Conservation (phyloP, 2,113 vertebrate species). For the Rhagologus leucostigma region DNA sequence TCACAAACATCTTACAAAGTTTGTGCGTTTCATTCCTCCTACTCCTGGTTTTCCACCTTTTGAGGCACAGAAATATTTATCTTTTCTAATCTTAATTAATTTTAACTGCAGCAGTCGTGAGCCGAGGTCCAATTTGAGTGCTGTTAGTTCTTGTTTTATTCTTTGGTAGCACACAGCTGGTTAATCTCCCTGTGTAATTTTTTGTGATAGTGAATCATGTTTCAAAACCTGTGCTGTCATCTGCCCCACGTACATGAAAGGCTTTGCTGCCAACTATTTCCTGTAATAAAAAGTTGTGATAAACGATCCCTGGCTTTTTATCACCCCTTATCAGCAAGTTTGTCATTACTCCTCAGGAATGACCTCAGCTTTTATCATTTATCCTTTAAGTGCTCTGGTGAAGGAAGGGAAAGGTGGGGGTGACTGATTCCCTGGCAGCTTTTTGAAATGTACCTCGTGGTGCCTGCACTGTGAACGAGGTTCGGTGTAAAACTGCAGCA, state of each 20-base stretch:
- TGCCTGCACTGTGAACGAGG: not conserved
- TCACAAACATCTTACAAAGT: not conserved
- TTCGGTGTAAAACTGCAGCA: not conserved
- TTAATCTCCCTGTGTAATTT: not conserved
- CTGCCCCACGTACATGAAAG: not conserved
- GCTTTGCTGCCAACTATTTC: not conserved
- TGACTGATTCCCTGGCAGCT: not conserved
- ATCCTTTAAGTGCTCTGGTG: not conserved
- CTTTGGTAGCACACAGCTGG: not conserved
- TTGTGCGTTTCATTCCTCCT: not conserved
- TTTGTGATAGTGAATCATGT: not conserved
- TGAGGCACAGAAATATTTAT: not conserved
- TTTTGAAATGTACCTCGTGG: not conserved
- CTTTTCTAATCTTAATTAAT: not conserved
- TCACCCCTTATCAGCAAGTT: not conserved
- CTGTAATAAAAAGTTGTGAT: not conserved
- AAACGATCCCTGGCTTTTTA: not conserved
- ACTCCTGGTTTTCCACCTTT: not conserved
- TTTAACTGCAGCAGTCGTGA: not conserved
- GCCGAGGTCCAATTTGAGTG: not conserved
- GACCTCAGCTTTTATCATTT: not conserved
- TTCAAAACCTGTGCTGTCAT: not conserved
- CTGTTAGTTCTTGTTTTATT: not conserved
- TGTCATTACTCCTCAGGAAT: not conserved
- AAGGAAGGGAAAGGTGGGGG: not conserved